Base-by-base conservation (phyloP, 2,888 invertebrate genomes). In the Ligdia adustata region DNA sequence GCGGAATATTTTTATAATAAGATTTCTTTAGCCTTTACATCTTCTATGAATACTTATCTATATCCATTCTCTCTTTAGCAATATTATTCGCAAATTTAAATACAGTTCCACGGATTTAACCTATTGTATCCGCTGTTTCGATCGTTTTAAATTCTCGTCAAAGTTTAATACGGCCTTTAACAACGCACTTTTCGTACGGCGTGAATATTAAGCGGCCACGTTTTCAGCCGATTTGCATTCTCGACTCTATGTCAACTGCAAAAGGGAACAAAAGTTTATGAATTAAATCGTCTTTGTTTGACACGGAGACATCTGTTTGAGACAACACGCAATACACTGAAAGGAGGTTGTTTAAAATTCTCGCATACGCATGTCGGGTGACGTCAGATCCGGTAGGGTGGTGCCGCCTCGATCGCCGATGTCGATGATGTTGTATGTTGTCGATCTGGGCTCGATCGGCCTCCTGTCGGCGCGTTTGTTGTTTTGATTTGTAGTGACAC, bases 281-380 rank as follows among this genome's bases (percentile, higher is more conserved):
- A 38, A 55, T 47, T 57, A 39, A 49, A 48, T 42, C 34, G 34
- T 53, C 51, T 64, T 65, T 72, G 64, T 59, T 45, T 62, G 68
- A 64, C 66, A 72, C 61, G 75, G 71, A 79, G 83, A 82, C 83
- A 84, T 85, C 72, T 85, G 81, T 77, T 78, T 58, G 65, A 79
- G 75, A 78, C 77, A 72, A 72, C 38, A 42, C 75, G 75, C 78
- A 75, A 76, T 81, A 79, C 77, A 80, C 79, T 71, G 77, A 82
- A 82, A 80, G 75, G 69, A 77, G 82, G 78, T 87, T 88, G 87
- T 87, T 89, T 88, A 85, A 87, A 85, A 88, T 90, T 86, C 87
- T 75, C 71, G 81, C 84, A 82, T 84, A 85, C 84, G 82, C 80
- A 69, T 75, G 73, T 72, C 67, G 69, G 69, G 57, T 84, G 84